Percentiles rank a stretch among this genome's conserved stretches.
Evolutionary conservation across 2,888 invertebrate species (phyloP).

Genomic region (Caenorhabditis angaria): DNA sequence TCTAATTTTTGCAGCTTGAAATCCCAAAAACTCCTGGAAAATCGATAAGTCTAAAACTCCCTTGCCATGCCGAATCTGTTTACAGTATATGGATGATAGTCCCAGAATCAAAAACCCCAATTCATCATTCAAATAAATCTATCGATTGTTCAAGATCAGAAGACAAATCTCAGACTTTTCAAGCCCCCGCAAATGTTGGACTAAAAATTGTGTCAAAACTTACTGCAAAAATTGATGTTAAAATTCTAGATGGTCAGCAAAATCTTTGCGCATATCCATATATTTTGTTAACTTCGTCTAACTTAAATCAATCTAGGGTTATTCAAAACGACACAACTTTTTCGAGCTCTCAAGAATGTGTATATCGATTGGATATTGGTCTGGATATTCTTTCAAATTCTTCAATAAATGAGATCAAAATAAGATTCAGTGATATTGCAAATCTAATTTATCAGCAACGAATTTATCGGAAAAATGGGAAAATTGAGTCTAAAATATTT

Average conservation of each 20-base stretch:
- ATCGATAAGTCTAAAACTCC: too few species aligned
- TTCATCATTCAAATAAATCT: too few species aligned
- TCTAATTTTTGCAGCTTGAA: too few species aligned
- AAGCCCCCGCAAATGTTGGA: too few species aligned
- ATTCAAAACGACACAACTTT: not conserved
- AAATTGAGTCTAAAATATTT: not conserved
- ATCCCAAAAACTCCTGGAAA: too few species aligned
- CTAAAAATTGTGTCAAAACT: too few species aligned
- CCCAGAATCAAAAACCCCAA: too few species aligned
- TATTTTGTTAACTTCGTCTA: not conserved
- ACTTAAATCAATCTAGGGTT: not conserved
- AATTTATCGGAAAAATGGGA: not conserved
- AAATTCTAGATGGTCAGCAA: not conserved
- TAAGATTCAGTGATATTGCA: not conserved
- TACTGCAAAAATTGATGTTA: not conserved
- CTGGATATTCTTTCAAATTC: not conserved
- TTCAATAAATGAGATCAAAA: not conserved
- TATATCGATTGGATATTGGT: conserved; percentile 1
- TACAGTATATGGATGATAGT: too few species aligned
- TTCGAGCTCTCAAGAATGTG: not conserved
- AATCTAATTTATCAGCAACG: not conserved
- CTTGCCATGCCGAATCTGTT: too few species aligned
- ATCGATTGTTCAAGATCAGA: too few species aligned
- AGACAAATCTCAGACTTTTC: too few species aligned
- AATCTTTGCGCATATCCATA: not conserved